phyloP scores from a whole-genome alignment of 1,140 invertebrate species.

The Anagrus nilaparvatae region DNA sequence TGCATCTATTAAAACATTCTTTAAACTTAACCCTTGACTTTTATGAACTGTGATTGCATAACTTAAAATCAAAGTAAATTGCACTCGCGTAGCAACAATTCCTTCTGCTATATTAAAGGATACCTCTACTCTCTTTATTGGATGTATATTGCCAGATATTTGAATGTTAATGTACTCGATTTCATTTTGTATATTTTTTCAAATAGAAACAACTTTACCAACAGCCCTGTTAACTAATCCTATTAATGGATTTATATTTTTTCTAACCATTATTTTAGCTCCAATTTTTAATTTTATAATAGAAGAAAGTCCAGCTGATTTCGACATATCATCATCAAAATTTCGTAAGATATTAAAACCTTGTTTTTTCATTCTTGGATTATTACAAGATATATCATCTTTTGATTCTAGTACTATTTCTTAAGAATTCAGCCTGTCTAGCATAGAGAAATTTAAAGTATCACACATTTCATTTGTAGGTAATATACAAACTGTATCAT shows the following conservation, averaged over 20 bases:
- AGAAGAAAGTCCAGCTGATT: too few species aligned
- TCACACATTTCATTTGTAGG: slow-evolving; percentile 18
- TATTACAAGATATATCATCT: slow-evolving; percentile 18
- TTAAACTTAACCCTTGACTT: slow-evolving; percentile 21
- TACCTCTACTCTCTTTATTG: slow-evolving; percentile 7
- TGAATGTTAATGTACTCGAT: slow-evolving; percentile 1
- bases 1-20: slow-evolving; percentile 14
- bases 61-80: slow-evolving; percentile 23
- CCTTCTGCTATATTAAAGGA: slow-evolving; percentile 16
- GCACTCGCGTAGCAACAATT: slow-evolving; percentile 16
- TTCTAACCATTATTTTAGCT: slow-evolving; percentile 11
- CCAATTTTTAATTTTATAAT: slow-evolving; percentile 16
- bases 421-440: slow-evolving; percentile 15
- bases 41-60: slow-evolving; percentile 25
- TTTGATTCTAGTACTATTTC: slow-evolving; percentile 21
- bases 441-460: slow-evolving; percentile 19
- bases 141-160: slow-evolving; percentile 5
- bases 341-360: slow-evolving; percentile 14
- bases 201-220: slow-evolving; percentile 1
- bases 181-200: neutral
- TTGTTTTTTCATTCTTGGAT: slow-evolving; percentile 12
- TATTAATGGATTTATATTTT: slow-evolving; percentile 6
- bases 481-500: slow-evolving; percentile 20
- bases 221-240: slow-evolving; percentile 5
- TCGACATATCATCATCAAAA: too few species aligned